Evolutionary conservation across 2,113 vertebrate species (phyloP), one percentile per base, ranked within the genome.

Genomic region (Aptenodytes forsteri): DNA sequence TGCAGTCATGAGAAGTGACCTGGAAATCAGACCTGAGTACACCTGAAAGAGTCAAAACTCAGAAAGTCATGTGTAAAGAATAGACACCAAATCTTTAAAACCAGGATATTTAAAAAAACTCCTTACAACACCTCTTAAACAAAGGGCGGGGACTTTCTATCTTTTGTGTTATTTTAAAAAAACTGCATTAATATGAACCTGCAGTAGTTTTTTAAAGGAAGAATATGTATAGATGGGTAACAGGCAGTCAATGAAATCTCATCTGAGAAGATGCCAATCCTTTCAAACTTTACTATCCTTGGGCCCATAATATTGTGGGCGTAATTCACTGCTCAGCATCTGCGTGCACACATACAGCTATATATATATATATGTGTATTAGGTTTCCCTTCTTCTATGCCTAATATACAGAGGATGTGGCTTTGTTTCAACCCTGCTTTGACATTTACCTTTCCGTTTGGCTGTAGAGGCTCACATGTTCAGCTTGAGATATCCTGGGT

Each of bases 121-220:
- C 4, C 16, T 80, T 4, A n/a, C 9, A 65, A 6, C 20, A 25
- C 10, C 8, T 59, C 58, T 78, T 49, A 54, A 85, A 64, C 1
- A 44, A 58, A 70, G 8, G 7, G 19, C 19, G 4, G 3, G 13
- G 9, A 47, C 1, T 0, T 47, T 64, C 29, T 34, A 3, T 42
- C 23, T 58, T 44, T 49, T 56, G 10, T 30, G 65, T 25, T 59
- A 44, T 66, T 44, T n/a, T 11, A 62, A 56, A n/a, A 29, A 2
- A 1, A 5, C 26, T 29, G 16, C 21, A 25, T 34, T 47, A 77
- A 46, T 77, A 36, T 29, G 29, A 47, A 56, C 16, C 5, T 77
- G 5, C 26, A 26, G 34, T 16, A 42, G 9, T 3, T 84, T 26
- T 52, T 89, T 34, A 82, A 61, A 22, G 25, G 52, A 47, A 32